These are phyloP conservation scores for Atta colombica DNA, from an alignment of 1,140 invertebrate species.

Conservation along the genomic window DNA sequence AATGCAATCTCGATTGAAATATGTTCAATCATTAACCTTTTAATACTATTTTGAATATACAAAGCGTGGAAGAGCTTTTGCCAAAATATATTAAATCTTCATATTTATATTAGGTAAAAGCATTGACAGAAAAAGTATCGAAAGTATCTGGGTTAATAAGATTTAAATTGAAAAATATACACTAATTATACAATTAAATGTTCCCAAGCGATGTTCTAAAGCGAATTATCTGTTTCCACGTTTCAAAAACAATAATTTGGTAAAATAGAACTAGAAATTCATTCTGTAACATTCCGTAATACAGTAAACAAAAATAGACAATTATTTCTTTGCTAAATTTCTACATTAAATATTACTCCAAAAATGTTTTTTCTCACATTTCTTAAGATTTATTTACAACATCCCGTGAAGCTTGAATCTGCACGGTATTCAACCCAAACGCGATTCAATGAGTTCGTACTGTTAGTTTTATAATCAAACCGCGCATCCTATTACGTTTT, in stretches of 20 bases:
- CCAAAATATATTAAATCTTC: not conserved
- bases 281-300: not conserved
- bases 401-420: not conserved
- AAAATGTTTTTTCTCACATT: not conserved
- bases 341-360: not conserved
- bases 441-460: slow-evolving; percentile 18
- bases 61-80: not conserved
- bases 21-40: not conserved
- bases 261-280: not conserved
- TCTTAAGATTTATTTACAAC: slow-evolving; percentile 1
- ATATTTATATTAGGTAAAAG: not conserved
- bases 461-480: slow-evolving; percentile 54
- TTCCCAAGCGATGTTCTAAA: not conserved
- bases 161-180: not conserved
- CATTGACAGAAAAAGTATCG: not conserved
- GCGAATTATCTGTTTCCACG: not conserved
- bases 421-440: not conserved
- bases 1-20: slow-evolving; percentile 19
- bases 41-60: not conserved
- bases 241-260: not conserved
- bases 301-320: not conserved
- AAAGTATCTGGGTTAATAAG: not conserved
- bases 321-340: too few species aligned
- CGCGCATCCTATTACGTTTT: slow-evolving; percentile 55
- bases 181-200: not conserved